These are phyloP conservation scores for Falco punctatus DNA, from an alignment of 2,113 vertebrate genomes.

Conservation along the genomic window DNA sequence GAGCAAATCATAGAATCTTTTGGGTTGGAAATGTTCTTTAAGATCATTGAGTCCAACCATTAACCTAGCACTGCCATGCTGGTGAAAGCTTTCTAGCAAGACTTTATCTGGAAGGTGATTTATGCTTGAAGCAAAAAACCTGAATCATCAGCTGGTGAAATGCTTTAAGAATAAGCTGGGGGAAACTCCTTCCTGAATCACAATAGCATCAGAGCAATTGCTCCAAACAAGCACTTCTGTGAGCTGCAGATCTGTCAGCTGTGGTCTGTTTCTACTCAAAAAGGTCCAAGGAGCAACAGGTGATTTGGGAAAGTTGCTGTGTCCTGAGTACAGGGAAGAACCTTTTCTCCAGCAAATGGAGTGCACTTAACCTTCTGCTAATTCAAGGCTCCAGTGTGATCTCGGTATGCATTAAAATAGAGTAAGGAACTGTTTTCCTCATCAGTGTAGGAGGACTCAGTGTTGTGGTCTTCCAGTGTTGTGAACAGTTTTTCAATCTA, in stretches of 20 bases:
- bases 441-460: not conserved
- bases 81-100: slow-evolving; percentile 43
- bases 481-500: not conserved
- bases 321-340: not conserved
- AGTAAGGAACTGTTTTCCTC: not conserved
- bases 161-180: not conserved
- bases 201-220: not conserved
- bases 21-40: no score
- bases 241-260: not conserved
- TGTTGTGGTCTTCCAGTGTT: not conserved
- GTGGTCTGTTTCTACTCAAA: not conserved
- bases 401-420: not conserved
- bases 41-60: no score
- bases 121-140: slow-evolving; percentile 24
- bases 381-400: accelerated
- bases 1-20: not conserved
- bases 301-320: not conserved
- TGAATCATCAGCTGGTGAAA: slow-evolving; percentile 28
- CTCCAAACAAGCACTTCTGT: not conserved
- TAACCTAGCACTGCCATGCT: no score
- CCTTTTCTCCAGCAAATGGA: not conserved
- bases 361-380: not conserved
- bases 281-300: not conserved
- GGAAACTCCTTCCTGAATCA: slow-evolving; percentile 19
- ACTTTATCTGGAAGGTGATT: slow-evolving; percentile 22